Evolutionary conservation across 1,140 invertebrate genomes (phyloP).

Genomic region (Drosophila tristis): DNA sequence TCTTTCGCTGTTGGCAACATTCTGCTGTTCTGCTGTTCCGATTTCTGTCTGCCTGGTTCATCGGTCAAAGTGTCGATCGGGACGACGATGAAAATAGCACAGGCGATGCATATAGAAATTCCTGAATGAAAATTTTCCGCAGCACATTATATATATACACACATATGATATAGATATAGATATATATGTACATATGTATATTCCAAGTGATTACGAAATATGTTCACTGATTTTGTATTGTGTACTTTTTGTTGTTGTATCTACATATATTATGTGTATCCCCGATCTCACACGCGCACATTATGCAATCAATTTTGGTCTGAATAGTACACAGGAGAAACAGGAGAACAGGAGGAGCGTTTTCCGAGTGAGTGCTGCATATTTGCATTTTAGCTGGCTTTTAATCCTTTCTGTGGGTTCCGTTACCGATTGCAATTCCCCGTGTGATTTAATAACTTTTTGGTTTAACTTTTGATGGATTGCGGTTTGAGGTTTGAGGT

Average conservation of each 20-base stretch:
- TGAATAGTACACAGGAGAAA: background rate
- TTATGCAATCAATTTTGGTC: constrained; percentile 66
- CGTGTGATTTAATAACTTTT: constrained; percentile 18
- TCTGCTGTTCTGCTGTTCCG: constrained; percentile 11
- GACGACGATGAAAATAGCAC: constrained; percentile 26
- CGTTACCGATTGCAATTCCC: background rate
- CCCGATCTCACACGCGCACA: constrained; percentile 67
- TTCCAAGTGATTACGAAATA: constrained; percentile 73
- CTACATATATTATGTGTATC: constrained; percentile 30
- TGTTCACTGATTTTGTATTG: constrained; percentile 41
- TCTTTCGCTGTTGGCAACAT: constrained; percentile 1
- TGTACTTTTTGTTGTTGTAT: constrained; percentile 26
- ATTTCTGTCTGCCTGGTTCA: constrained; percentile 2
- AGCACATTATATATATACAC: constrained; percentile 23
- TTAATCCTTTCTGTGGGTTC: constrained; percentile 17
- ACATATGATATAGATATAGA: constrained; percentile 23
- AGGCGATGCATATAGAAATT: constrained; percentile 36
- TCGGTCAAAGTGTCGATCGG: constrained; percentile 14
- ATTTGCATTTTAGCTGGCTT: constrained; percentile 3
- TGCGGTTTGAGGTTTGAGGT: constrained; percentile 73
- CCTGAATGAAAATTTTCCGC: constrained; percentile 53
- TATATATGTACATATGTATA: constrained; percentile 7
- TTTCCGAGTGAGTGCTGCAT: too few species aligned
- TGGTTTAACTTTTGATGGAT: constrained; percentile 20
- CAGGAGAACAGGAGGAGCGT: too few species aligned